These are phyloP conservation scores for Octomys mimax DNA, from an alignment of 2,797 vertebrate genomes.

Conservation along the genomic window DNA sequence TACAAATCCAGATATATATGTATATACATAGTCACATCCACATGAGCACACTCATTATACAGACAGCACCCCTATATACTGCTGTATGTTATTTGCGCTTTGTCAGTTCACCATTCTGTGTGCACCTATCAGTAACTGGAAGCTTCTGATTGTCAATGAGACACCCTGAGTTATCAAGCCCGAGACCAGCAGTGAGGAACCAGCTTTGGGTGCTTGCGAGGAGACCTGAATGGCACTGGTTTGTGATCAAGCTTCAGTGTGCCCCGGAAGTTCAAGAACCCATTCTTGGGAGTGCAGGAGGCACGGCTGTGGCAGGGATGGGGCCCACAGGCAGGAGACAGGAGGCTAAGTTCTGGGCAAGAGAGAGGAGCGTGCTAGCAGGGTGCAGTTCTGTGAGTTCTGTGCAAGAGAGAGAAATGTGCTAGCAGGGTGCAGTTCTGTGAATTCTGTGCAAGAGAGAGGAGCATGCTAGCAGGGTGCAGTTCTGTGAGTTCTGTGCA, in stretches of 20 bases:
- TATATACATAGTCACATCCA: too few species aligned
- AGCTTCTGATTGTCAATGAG: not conserved
- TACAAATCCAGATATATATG: not conserved
- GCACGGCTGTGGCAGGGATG: not conserved
- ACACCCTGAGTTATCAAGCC: not conserved
- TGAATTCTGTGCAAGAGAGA: too few species aligned
- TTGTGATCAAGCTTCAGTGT: not conserved
- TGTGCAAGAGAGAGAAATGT: not conserved
- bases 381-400: too few species aligned
- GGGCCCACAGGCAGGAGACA: fast-evolving
- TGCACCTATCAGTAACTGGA: not conserved
- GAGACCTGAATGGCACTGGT: not conserved
- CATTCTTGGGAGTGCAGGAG: not conserved
- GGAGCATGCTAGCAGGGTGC: too few species aligned
- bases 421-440: not conserved
- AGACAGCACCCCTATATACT: not conserved
- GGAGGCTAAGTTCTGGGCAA: too few species aligned
- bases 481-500: too few species aligned
- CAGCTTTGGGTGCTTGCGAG: not conserved
- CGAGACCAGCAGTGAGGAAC: not conserved
- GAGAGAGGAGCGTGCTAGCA: too few species aligned
- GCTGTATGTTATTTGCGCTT: not conserved
- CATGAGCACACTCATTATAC: not conserved
- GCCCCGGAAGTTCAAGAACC: not conserved
- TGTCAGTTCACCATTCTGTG: not conserved